Base-by-base conservation (phyloP, 1,140 invertebrate species). In the Nasonia longicornis region DNA sequence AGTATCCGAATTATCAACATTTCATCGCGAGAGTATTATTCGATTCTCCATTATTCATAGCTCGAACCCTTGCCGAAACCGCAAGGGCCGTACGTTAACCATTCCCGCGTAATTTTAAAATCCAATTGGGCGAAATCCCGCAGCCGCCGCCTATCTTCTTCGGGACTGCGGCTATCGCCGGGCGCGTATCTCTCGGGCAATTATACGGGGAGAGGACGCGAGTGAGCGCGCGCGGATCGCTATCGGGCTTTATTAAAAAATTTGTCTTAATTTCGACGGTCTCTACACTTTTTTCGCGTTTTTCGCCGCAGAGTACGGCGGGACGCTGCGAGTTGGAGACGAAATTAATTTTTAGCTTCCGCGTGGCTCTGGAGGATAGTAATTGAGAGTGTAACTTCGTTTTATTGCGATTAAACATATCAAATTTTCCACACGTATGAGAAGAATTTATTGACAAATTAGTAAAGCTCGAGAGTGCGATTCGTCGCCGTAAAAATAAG, bases 241-340 rank as follows among this genome's bases (percentile, higher is more conserved):
- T 84, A 85, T 86, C 84, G 81, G 78, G 80, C 52, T 85, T 87
- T 85, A 86, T 87, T 86, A 85, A 87, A 87, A 87, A 88, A 87
- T 88, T 86, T 87, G 85, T 86, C 86, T 86, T 87, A 84, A 87
- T 87, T 87, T 84, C 81, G 79, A 14, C 42, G 8, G 8, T 52
- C 67, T 66, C 64, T 67, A 67, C 75, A 26, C 73, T 77, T 66
- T 71, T 77, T 20, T 58, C 6, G 82, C 74, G 77, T 84, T 85
- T 83, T 84, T 86, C 80, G 71, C 80, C 84, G 85, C 83, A 75
- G 67, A 82, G 86, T 85, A 85, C 73, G 52, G n/a, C 26, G 66
- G 66, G 75, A 35, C 45, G 72, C 67, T 26, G 48, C 67, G 48
- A 74, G 71, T 69, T 73, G 58, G 79, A 75, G 58, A 66, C 11